Percentiles rank a stretch among this genome's conserved stretches.
Evolutionary conservation across 2,797 vertebrate genomes (phyloP).

Genomic region (Hemibagrus guttatus): DNA sequence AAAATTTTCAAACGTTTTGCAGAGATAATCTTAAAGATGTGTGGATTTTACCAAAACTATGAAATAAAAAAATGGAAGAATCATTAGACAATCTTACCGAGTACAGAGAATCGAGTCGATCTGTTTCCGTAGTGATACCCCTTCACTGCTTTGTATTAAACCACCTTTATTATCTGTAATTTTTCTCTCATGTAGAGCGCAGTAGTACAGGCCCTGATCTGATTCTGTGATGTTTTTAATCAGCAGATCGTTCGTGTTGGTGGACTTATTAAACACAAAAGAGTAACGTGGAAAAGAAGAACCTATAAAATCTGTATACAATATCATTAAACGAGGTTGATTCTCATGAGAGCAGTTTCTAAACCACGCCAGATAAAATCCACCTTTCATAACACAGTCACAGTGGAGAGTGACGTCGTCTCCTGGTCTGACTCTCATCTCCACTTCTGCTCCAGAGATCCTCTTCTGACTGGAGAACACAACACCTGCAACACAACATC

Average conservation of each 20-base stretch:
- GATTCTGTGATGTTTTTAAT: conserved; percentile 13
- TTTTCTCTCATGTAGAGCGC: background rate
- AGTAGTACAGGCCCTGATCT: conserved; percentile 55
- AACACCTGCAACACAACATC: conserved; percentile 32
- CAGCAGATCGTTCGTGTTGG: conserved; percentile 17
- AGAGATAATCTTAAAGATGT: background rate
- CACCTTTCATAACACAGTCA: background rate
- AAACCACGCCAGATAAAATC: conserved; percentile 35
- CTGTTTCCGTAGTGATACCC: conserved; percentile 7
- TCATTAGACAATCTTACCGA: conserved; percentile 12
- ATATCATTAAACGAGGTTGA: conserved; percentile 30
- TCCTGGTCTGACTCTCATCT: conserved; percentile 44
- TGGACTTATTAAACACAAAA: background rate
- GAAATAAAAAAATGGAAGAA: background rate
- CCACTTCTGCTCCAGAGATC: conserved; percentile 34
- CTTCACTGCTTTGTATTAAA: accelerated
- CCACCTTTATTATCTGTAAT: background rate
- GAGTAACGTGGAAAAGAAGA: background rate
- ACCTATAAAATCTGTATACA: background rate
- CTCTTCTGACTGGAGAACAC: conserved; percentile 35
- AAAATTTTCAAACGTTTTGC: too few relatives aligned
- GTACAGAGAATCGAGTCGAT: conserved; percentile 11
- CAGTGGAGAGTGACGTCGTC: conserved; percentile 40
- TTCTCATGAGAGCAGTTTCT: conserved; percentile 41
- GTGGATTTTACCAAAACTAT: too few relatives aligned